phyloP scores from a whole-genome alignment of 2,113 vertebrate species.

The Hyla sarda region DNA sequence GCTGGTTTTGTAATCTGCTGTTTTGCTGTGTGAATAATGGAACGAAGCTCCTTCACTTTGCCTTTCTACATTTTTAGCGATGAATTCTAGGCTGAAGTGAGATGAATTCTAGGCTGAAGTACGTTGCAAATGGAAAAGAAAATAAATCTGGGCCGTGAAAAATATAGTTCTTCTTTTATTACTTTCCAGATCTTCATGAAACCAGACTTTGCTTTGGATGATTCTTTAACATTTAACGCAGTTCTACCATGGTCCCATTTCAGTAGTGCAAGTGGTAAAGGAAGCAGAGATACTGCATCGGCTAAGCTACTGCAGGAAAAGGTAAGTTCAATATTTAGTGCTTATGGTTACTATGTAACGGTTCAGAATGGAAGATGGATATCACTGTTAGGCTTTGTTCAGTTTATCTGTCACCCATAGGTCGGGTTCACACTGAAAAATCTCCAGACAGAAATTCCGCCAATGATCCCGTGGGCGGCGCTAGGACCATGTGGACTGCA shows the following conservation, averaged over 20 bases:
- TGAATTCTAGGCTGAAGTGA: background rate
- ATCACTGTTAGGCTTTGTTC: no score
- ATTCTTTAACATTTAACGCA: slow-evolving; percentile 89
- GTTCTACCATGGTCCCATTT: slow-evolving; percentile 99
- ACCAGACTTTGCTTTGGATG: slow-evolving; percentile 95
- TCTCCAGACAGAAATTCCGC: no score
- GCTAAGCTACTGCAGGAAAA: slow-evolving; percentile 97
- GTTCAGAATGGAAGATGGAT: no score
- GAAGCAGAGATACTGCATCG: slow-evolving; percentile 87
- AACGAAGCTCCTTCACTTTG: background rate
- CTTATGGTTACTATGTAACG: no score
- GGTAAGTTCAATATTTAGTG: slow-evolving; percentile 79
- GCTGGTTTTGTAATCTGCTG: no score
- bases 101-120: no score
- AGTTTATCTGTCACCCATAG: no score
- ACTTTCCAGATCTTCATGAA: slow-evolving; percentile 93
- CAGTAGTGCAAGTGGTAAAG: slow-evolving; percentile 88
- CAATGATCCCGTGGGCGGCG: no score
- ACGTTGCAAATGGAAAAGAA: background rate
- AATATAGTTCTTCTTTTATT: slow-evolving; percentile 60
- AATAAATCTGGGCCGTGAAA: background rate
- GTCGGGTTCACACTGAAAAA: no score
- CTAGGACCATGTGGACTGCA: no score
- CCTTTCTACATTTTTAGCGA: background rate
- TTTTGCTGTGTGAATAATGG: background rate